Percentiles rank a stretch among this genome's conserved stretches.
Evolutionary conservation across 2,113 vertebrate genomes (phyloP).

Genomic region (Prinia subflava): DNA sequence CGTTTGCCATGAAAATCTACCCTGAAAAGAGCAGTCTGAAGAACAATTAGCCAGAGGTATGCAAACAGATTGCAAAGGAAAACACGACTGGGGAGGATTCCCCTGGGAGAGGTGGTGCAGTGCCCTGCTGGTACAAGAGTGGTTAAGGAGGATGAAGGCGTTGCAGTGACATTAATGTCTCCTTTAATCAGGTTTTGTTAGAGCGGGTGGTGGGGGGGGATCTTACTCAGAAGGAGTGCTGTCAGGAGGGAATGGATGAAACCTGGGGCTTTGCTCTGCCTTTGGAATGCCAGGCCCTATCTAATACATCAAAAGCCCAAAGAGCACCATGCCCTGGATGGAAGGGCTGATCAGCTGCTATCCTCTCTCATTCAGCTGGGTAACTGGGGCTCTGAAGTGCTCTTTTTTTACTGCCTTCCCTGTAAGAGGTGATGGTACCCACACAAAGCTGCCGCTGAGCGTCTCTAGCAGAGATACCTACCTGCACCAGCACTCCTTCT

Average conservation of each 20-base stretch:
- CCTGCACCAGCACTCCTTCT: not conserved
- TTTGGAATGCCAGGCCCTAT: not conserved
- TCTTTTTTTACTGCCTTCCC: not conserved
- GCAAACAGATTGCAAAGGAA: not conserved
- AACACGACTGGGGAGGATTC: not conserved
- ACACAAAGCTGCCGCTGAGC: not conserved
- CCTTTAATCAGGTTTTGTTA: not conserved
- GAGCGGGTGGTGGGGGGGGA: not conserved
- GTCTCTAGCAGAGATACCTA: accelerated
- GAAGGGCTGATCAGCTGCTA: not conserved
- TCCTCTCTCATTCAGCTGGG: not conserved
- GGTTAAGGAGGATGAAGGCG: not conserved
- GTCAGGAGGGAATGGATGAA: not conserved
- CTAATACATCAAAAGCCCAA: not conserved
- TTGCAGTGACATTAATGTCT: not conserved
- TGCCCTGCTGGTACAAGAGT: not conserved
- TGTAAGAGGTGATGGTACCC: not conserved
- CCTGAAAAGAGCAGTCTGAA: conserved; percentile 7
- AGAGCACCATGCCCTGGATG: not conserved
- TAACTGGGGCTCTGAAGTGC: not conserved
- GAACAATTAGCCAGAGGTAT: conserved; percentile 24
- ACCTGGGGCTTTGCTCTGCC: not conserved
- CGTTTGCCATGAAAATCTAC: conserved; percentile 41
- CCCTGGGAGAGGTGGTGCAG: not conserved
- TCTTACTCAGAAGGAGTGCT: accelerated